Evolutionary conservation across 2,797 vertebrate species (phyloP).

Genomic region (Periparus ater): DNA sequence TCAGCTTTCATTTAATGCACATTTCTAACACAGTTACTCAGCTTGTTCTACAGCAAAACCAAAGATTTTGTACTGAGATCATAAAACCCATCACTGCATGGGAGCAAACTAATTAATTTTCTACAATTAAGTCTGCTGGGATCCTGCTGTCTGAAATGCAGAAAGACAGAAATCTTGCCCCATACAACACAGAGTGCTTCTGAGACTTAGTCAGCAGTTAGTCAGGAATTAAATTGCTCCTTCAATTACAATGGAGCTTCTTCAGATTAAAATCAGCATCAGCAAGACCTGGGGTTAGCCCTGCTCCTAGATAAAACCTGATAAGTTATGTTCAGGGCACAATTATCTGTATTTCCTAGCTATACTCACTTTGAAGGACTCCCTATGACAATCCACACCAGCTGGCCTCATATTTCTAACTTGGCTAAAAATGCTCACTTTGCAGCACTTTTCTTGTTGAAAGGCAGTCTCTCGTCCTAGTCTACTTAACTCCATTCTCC

Average conservation of each 20-base stretch:
- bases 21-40: neutral
- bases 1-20: neutral
- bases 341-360: neutral
- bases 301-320: neutral
- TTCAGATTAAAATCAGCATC: neutral
- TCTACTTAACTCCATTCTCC: neutral
- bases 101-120: neutral
- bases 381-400: neutral
- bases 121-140: neutral
- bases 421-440: neutral
- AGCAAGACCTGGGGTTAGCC: neutral
- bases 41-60: neutral
- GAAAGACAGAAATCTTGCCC: neutral
- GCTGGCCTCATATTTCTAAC: neutral
- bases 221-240: neutral
- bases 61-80: neutral
- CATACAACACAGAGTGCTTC: neutral
- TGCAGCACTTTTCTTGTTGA: neutral
- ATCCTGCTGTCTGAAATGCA: neutral
- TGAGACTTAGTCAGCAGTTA: neutral
- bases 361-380: neutral
- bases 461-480: neutral
- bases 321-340: neutral
- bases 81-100: neutral
- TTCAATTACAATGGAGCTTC: neutral